These are phyloP conservation scores for Falco columbarius DNA, from an alignment of 2,797 vertebrate species.

Conservation along the genomic window DNA sequence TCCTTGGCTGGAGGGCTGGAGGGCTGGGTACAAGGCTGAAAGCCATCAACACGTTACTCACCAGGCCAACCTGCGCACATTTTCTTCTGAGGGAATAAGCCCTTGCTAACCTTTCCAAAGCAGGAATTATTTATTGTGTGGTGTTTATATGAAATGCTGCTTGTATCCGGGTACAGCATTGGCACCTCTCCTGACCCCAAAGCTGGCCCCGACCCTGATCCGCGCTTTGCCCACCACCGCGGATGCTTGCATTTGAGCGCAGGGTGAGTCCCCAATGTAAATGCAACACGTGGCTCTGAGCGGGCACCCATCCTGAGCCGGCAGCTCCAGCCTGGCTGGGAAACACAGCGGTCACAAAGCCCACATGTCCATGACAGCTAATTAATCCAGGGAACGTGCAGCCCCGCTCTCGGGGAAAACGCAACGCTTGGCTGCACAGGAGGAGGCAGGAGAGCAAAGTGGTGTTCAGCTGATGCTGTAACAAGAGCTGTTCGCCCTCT, in stretches of 20 bases:
- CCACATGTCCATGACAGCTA: rapidly evolving
- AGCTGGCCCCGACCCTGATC: neutral
- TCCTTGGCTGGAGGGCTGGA: neutral
- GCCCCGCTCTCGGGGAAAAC: neutral
- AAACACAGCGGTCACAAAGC: neutral
- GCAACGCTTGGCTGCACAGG: rapidly evolving
- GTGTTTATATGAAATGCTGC: neutral
- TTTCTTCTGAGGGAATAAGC: neutral
- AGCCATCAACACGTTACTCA: rapidly evolving
- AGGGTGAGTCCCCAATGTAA: neutral
- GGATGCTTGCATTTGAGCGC: neutral
- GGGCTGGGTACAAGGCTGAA: neutral
- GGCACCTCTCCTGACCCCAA: rapidly evolving
- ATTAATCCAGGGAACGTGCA: neutral
- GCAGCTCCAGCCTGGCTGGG: neutral
- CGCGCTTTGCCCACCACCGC: neutral
- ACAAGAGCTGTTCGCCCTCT: neutral
- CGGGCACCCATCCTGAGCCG: rapidly evolving
- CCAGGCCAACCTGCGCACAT: neutral
- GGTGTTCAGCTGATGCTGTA: neutral
- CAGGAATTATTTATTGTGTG: neutral
- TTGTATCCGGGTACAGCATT: neutral
- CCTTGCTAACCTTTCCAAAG: neutral
- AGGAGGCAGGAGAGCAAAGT: neutral
- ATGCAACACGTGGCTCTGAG: neutral